These are phyloP conservation scores for Nymphalis c-album DNA, from an alignment of 2,888 invertebrate genomes.

Conservation along the genomic window DNA sequence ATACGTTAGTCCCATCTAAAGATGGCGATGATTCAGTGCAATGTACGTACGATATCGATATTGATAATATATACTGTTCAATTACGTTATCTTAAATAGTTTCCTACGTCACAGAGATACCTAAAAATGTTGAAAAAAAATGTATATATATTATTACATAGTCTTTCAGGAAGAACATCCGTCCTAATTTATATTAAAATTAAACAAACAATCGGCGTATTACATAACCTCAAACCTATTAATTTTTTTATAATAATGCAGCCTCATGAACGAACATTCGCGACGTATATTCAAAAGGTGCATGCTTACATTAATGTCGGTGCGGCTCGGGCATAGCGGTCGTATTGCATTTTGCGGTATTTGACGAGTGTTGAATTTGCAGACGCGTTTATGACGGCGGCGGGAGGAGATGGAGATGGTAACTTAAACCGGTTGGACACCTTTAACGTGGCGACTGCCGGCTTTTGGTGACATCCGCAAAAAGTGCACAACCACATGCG, in stretches of 20 bases:
- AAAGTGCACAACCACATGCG: slow-evolving; percentile 71
- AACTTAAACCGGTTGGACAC: slow-evolving; percentile 77
- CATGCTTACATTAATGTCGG: slow-evolving; percentile 49
- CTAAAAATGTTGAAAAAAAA: not conserved
- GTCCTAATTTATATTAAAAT: too few species aligned
- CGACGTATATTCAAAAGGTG: slow-evolving; percentile 33
- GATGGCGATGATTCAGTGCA: slow-evolving; percentile 61
- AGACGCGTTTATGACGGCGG: slow-evolving; percentile 74
- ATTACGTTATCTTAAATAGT: slow-evolving; percentile 5
- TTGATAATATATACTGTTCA: slow-evolving; percentile 11
- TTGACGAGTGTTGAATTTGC: slow-evolving; percentile 77
- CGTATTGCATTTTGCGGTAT: slow-evolving; percentile 67
- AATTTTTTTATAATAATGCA: not conserved
- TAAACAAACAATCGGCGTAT: too few species aligned
- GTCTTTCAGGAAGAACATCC: too few species aligned
- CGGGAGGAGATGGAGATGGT: slow-evolving; percentile 66
- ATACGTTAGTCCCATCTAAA: slow-evolving; percentile 57
- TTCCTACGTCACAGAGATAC: not conserved
- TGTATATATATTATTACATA: too few species aligned
- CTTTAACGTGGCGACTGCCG: slow-evolving; percentile 70
- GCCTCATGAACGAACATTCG: slow-evolving; percentile 23
- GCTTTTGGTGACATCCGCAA: slow-evolving; percentile 79
- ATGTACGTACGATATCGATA: slow-evolving; percentile 38
- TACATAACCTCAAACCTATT: not conserved
- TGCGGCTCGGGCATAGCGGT: slow-evolving; percentile 48